Conservation (phyloP, 2,888 invertebrate genomes). For the Phoronis australis region DNA sequence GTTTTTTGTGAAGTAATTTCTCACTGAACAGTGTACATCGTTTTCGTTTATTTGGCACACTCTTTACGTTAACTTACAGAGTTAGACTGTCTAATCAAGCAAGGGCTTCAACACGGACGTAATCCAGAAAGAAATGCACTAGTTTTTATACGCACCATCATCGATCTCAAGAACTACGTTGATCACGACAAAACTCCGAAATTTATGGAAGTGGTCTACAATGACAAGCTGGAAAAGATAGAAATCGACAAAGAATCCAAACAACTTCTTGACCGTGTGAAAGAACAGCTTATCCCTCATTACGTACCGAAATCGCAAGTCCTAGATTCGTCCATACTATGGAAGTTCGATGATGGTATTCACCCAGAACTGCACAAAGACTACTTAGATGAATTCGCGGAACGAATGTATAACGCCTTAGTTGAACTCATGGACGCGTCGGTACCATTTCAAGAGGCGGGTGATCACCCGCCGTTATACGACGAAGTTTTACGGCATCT, state of each 20-base stretch:
- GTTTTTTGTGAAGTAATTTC: too few relatives aligned
- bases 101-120: conserved; percentile 27
- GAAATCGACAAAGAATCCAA: conserved; percentile 25
- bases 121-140: conserved; percentile 27
- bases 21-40: too few relatives aligned
- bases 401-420: conserved; percentile 21
- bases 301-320: conserved; percentile 24
- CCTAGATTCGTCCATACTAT: conserved; percentile 35
- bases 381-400: conserved; percentile 35
- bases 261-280: conserved; percentile 25
- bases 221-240: conserved; percentile 23
- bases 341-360: conserved; percentile 47
- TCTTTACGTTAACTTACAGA: too few relatives aligned
- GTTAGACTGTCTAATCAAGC: too few relatives aligned
- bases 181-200: conserved; percentile 19
- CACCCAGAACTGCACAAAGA: conserved; percentile 34
- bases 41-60: too few relatives aligned
- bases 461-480: conserved; percentile 11
- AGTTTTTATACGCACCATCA: conserved; percentile 36
- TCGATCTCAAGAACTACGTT: conserved; percentile 47
- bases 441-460: neutral
- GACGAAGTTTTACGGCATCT: conserved; percentile 29
- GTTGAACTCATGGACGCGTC: conserved; percentile 24
- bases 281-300: conserved; percentile 19
- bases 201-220: conserved; percentile 34